Evolutionary conservation across 2,113 vertebrate species (phyloP), one percentile per base, ranked within the genome.

Genomic region (Mastomys natalensis): DNA sequence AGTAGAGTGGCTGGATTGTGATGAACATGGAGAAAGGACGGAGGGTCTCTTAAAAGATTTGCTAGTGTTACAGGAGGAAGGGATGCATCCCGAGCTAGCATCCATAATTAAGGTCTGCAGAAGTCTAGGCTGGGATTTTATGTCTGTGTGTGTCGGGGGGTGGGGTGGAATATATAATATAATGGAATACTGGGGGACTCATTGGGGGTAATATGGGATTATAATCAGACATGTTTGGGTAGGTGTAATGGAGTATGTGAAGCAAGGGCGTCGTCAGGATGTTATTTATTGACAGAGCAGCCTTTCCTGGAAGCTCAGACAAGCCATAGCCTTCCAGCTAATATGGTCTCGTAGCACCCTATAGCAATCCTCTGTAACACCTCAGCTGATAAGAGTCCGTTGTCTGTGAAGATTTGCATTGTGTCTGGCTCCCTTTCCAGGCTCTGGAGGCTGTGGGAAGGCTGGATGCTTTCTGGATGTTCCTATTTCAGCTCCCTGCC

Each of bases 71-170:
- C 7, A 16, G 40, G 78, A 58, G 29, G 78, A 34, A 77, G 26
- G 37, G 12, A 5, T 3, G 4, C 7, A 1, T 0, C 66, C 9
- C 7, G 3, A 17, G 73, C 43, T 2, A 11, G 10, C n/a, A n/a
- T 88, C 70, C 80, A 21, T 72, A 26, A 72, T 85, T 68, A 34
- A 76, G 62, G n/a, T 70, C 72, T 88, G 34, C 85, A 16, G 26
- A 29, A 21, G 22, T 62, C 78, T 51, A 31, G 55, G 66, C 58
- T 55, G 70, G 43, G 51, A 86, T 66, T 85, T 13, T 29, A 34
- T 4, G 16, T 21, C n/a, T 62, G 22, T 12, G 64, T 12, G 64
- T 29, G 62, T 31, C 0, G 29, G 66, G 13, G 66, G 26, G 10
- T 0, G 26, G 34, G 37, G 7, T 40, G n/a, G n/a, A n/a, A n/a